Evolutionary conservation across 2,797 vertebrate species (phyloP), one percentile per base, ranked within the genome.

Genomic region (Catostomus latipinnis): DNA sequence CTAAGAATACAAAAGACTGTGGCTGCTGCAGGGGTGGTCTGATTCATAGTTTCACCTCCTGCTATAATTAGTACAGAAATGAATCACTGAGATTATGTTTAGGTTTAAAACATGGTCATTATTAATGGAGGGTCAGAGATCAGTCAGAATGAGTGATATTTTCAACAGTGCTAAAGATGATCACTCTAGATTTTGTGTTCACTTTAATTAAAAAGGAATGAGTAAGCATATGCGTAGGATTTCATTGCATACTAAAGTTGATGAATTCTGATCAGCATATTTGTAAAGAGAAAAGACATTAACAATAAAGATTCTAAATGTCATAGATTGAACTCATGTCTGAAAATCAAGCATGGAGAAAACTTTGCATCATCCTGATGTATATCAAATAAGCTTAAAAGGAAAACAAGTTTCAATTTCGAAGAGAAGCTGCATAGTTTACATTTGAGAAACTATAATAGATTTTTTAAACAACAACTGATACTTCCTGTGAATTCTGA

Each of bases 51-150:
- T 50, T 74, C 54, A 13, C 69, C 43, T 63, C 18, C 71, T 69
- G 75, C 70, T 54, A 77, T 68, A 53, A 69, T 69, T 67, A 53
- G 60, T 18, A 12, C 11, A 10, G 18, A 78, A 81, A 16, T 76
- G 69, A 76, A 69, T 85, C 61, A 81, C 68, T 22, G 22, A 5
- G 34, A 10, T 71, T 65, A 71, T 78, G 67, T 57, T 67, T 49
- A 56, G 49, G 61, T 7, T 71, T 81, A 53, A 57, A 53, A 69
- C 52, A 49, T 72, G 63, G 56, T 63, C 65, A 54, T 81, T 65
- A 50, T 78, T 83, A 48, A 81, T 63, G 49, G 16, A 80, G 73
- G 68, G 68, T 76, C 75, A 74, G 71, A 73, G 68, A 54, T 82
- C 56, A 73, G 57, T 58, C 13, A 50, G 57, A 65, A 16, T 53